phyloP scores from a whole-genome alignment of 2,113 vertebrate genomes.

The Percopsis transmontana region DNA sequence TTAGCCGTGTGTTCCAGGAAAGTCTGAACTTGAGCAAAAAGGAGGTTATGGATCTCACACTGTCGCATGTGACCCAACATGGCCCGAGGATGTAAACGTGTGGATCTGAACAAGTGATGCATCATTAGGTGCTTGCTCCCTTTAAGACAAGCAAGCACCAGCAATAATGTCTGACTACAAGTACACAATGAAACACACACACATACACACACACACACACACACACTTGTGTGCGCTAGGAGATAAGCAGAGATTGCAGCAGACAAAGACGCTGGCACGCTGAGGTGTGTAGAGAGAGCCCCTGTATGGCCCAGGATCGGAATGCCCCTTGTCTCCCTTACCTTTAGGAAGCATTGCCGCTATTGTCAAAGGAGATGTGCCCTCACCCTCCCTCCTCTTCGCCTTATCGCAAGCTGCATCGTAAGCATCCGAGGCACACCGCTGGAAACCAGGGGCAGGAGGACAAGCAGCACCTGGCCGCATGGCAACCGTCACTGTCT shows the following conservation, averaged over 20 bases:
- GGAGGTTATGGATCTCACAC: slow-evolving; percentile 29
- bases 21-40: slow-evolving; percentile 42
- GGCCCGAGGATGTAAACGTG: slow-evolving; percentile 13
- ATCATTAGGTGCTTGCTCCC: slow-evolving; percentile 8
- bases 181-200: slow-evolving; percentile 6
- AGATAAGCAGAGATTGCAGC: slow-evolving; percentile 51
- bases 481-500: slow-evolving; percentile 43
- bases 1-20: slow-evolving; percentile 18
- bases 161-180: slow-evolving; percentile 11
- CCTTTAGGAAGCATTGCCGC: slow-evolving; percentile 17
- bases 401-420: slow-evolving; percentile 50
- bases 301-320: slow-evolving; percentile 15
- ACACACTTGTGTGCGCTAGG: slow-evolving; percentile 23
- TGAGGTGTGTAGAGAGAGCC: slow-evolving; percentile 11
- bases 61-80: slow-evolving; percentile 30
- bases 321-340: slow-evolving; percentile 13
- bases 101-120: slow-evolving; percentile 37
- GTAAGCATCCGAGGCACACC: slow-evolving; percentile 27
- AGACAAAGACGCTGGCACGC: slow-evolving; percentile 19
- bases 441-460: slow-evolving; percentile 32
- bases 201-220: slow-evolving; percentile 10
- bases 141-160: slow-evolving; percentile 39
- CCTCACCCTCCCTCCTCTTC: slow-evolving; percentile 24
- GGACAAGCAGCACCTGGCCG: slow-evolving; percentile 53
- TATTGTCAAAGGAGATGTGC: slow-evolving; percentile 42